phyloP scores from a whole-genome alignment of 2,888 invertebrate species.

The Nomada ferruginata region DNA sequence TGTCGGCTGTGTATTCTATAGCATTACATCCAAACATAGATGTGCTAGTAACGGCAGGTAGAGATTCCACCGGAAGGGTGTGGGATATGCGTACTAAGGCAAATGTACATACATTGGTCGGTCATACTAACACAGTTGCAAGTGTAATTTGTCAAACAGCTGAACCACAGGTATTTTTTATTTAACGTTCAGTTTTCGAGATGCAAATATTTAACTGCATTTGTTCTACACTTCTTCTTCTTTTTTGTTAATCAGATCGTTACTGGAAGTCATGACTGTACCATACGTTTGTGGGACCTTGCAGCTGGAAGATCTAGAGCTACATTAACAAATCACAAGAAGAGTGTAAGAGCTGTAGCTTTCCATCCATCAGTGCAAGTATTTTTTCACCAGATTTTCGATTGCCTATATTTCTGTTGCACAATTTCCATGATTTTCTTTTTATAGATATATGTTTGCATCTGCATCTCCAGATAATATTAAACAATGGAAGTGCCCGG shows the following conservation, averaged over 20 bases:
- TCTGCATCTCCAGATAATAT: slow-evolving; percentile 99
- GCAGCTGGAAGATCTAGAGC: slow-evolving; percentile 97
- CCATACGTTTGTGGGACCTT: slow-evolving; percentile 98
- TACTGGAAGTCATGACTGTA: slow-evolving; percentile 98
- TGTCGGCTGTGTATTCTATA: slow-evolving; percentile 97
- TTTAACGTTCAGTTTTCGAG: background rate
- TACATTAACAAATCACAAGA: slow-evolving; percentile 99
- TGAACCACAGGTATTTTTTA: slow-evolving; percentile 92
- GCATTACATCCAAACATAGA: slow-evolving; percentile 98
- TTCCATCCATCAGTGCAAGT: slow-evolving; percentile 90
- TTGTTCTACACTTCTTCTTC: background rate
- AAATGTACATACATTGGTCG: slow-evolving; percentile 97
- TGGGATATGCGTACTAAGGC: slow-evolving; percentile 99
- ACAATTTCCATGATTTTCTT: background rate
- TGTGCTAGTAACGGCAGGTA: slow-evolving; percentile 95
- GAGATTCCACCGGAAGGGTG: slow-evolving; percentile 97
- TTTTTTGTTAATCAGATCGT: slow-evolving; percentile 87
- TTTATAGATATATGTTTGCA: slow-evolving; percentile 92
- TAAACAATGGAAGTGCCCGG: slow-evolving; percentile 99
- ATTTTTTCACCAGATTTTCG: slow-evolving; percentile 1
- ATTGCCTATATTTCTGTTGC: background rate
- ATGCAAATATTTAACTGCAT: background rate
- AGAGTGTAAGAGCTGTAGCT: slow-evolving; percentile 93
- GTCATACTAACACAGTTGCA: slow-evolving; percentile 99
- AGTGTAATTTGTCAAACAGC: slow-evolving; percentile 96